Conservation (phyloP, 2,113 vertebrate genomes). For the Chaetodon auriga region DNA sequence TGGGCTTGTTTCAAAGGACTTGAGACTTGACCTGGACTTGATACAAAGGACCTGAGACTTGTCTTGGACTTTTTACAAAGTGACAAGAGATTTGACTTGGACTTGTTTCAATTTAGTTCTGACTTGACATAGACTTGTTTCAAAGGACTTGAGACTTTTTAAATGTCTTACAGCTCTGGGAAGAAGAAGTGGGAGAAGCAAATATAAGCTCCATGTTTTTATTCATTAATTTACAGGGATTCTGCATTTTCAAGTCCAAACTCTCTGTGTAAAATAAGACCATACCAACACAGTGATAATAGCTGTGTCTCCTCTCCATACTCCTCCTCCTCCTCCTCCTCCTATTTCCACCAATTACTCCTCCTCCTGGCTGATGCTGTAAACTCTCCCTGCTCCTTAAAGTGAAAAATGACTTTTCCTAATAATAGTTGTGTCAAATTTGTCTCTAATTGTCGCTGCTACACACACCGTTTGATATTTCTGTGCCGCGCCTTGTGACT, state of each 20-base stretch:
- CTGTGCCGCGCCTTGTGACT: slow-evolving; percentile 69
- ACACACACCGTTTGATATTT: slow-evolving; percentile 75
- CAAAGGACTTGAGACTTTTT: background rate
- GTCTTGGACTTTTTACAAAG: background rate
- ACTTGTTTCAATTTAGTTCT: background rate
- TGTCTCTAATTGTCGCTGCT: slow-evolving; percentile 71
- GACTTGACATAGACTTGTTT: background rate
- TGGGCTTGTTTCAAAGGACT: background rate
- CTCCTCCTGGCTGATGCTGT: slow-evolving; percentile 45
- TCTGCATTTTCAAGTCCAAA: background rate
- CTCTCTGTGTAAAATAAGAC: background rate
- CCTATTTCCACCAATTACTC: slow-evolving; percentile 55
- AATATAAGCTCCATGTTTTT: background rate
- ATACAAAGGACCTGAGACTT: background rate
- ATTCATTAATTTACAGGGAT: background rate
- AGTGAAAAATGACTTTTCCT: slow-evolving; percentile 76
- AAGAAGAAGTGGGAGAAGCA: background rate
- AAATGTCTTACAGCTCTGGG: background rate
- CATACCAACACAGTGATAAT: slow-evolving; percentile 33
- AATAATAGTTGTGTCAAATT: slow-evolving; percentile 77
- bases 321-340: slow-evolving; percentile 29
- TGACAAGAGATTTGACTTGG: background rate
- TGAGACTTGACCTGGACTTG: background rate
- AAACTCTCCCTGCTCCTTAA: slow-evolving; percentile 67
- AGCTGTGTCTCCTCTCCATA: slow-evolving; percentile 3